Conservation (phyloP, 2,113 vertebrate species). For the Vimba vimba region DNA sequence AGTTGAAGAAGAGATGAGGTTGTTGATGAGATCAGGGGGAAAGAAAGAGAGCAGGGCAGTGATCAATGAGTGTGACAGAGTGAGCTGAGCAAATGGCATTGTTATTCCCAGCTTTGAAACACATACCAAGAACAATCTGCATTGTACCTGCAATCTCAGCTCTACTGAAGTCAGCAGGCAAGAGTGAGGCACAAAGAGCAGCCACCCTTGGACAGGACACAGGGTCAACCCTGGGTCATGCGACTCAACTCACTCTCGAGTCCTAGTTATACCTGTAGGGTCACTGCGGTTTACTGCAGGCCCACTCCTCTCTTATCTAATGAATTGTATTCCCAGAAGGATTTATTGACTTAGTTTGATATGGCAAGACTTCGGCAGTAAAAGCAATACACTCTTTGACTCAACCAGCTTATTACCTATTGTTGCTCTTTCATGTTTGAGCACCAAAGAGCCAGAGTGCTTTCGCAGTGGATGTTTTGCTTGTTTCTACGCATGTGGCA, state of each 20-base stretch:
- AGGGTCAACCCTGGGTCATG: conserved; percentile 80
- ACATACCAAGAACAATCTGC: conserved; percentile 84
- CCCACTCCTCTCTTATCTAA: conserved; percentile 23
- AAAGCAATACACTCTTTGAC: conserved; percentile 29
- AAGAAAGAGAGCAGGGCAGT: conserved; percentile 60
- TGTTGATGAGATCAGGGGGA: conserved; percentile 69
- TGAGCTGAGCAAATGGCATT: conserved; percentile 82
- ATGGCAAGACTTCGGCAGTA: conserved; percentile 16
- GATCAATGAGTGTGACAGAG: conserved; percentile 78
- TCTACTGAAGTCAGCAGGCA: conserved; percentile 81
- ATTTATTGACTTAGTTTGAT: conserved; percentile 31
- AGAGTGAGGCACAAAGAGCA: conserved; percentile 75
- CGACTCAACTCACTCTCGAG: conserved; percentile 55
- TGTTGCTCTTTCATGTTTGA: conserved; percentile 30
- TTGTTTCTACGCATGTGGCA: conserved; percentile 67
- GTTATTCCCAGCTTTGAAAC: conserved; percentile 80
- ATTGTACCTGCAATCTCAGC: conserved; percentile 89
- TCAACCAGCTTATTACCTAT: neutral
- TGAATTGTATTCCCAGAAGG: conserved; percentile 21
- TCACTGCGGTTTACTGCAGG: conserved; percentile 25
- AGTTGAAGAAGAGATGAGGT: conserved; percentile 11
- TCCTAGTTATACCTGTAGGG: conserved; percentile 29
- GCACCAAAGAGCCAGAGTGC: conserved; percentile 62
- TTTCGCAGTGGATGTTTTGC: conserved; percentile 63
- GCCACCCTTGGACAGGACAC: conserved; percentile 76